phyloP scores from a whole-genome alignment of 2,797 vertebrate genomes.

The Xyrichtys novacula region DNA sequence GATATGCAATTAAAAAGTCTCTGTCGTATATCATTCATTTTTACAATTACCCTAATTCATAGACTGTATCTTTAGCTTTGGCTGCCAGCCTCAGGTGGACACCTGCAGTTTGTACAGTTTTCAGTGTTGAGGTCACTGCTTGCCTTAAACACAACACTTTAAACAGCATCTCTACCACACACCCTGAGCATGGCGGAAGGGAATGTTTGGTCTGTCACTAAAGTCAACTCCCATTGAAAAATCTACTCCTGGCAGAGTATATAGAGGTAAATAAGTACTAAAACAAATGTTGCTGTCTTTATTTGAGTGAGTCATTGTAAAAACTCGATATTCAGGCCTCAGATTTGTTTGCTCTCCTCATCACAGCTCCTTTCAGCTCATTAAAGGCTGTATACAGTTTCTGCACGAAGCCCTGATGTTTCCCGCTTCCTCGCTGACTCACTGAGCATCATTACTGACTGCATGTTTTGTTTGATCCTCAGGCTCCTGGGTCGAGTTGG shows the following conservation, averaged over 20 bases:
- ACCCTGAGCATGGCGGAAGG: too few relatives aligned
- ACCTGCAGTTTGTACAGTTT: too few relatives aligned
- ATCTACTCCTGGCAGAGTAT: not conserved
- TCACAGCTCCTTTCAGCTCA: not conserved
- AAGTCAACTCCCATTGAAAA: not conserved
- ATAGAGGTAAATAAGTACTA: too few relatives aligned
- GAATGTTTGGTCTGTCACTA: too few relatives aligned
- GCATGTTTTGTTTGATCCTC: conserved; percentile 30
- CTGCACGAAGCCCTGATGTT: not conserved
- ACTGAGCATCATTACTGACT: conserved; percentile 15
- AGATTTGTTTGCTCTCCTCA: conserved; percentile 16
- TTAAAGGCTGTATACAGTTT: conserved; percentile 7
- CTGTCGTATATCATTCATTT: too few relatives aligned
- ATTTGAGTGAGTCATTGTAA: conserved; percentile 6
- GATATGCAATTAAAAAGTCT: too few relatives aligned
- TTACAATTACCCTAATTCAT: too few relatives aligned
- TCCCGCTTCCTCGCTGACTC: not conserved
- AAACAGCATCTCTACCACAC: too few relatives aligned
- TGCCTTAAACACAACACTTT: too few relatives aligned
- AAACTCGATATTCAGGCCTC: not conserved
- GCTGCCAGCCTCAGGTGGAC: too few relatives aligned
- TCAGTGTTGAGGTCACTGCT: too few relatives aligned
- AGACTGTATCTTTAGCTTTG: too few relatives aligned
- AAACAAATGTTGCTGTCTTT: not conserved
- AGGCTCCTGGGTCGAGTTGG: conserved; percentile 86